Base-by-base conservation (phyloP, 2,888 invertebrate genomes). In the Exocentrus adspersus region DNA sequence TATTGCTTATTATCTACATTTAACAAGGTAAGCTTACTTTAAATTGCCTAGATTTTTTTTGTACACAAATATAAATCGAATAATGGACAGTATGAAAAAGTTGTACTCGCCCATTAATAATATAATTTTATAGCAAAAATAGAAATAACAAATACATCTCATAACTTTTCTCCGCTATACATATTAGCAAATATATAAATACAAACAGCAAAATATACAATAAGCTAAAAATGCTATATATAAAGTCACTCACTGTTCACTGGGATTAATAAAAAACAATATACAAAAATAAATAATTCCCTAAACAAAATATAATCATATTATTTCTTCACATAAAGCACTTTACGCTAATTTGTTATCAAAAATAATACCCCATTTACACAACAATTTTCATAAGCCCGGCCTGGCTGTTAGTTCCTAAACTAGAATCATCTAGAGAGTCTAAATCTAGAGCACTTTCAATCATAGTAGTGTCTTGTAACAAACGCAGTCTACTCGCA, bases 391-490 rank as follows among this genome's bases (percentile, higher is more conserved):
- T 89, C 72, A 90, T 86, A 58, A 90, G 83, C 70, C 89, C 89
- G 19, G 87, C 87, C 77, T 90, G 90, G 75, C 90, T 90, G 72
- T 86, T 88, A 68, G 88, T 87, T 65, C 89, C 89, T 71, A 90
- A 85, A 76, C 88, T 89, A 30, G 90, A 88, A 70, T 90, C 91
- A 78, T 93, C 93, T 72, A 94, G 85, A 74, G 93, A 93, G 84
- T 94, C 94, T 78, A 94, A 87, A 86, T 94, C 94, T 71, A 94
- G 86, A 61, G 94, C 94, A 60, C 94, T 93, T 83, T 94, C 93
- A 78, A 94, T 94, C 94, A 94, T 94, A 54, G 94, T 94, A 62
- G 93, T 93, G 84, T 94, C 93, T 80, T 92, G 93, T 77, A 93
- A 86, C 76, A 93, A 85, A 74, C 91, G 88, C 80, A 93, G 85